A percentile compares a stretch with the other conserved stretches of the same genome.
These are phyloP conservation scores for Coregonus suidteri DNA, from an alignment of 2,797 vertebrate species.

Conservation along the genomic window DNA sequence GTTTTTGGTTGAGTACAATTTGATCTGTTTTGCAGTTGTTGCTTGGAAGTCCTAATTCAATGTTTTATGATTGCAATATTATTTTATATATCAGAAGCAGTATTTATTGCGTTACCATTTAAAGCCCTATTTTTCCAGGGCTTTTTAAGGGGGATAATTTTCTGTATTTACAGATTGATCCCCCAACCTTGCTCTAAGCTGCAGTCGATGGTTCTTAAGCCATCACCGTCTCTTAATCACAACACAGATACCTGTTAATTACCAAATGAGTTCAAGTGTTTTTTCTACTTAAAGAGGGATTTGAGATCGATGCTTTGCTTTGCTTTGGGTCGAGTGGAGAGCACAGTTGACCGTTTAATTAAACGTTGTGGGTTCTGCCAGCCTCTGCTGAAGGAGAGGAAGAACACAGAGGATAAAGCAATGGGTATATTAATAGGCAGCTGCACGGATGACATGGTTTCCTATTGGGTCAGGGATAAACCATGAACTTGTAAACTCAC, in stretches of 20 bases:
- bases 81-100: background rate
- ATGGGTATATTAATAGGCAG: conserved; percentile 74
- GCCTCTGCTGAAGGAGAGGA: conserved; percentile 51
- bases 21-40: background rate
- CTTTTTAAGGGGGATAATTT: conserved; percentile 52
- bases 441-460: conserved; percentile 70
- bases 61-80: background rate
- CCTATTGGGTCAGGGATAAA: conserved; percentile 80
- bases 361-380: conserved; percentile 56
- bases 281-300: conserved; percentile 78
- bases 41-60: background rate
- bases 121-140: conserved; percentile 27
- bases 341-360: conserved; percentile 69
- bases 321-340: conserved; percentile 54
- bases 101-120: conserved; percentile 11
- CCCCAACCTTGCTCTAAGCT: conserved; percentile 74
- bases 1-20: background rate
- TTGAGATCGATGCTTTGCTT: conserved; percentile 69
- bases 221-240: conserved; percentile 75
- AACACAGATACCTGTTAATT: conserved; percentile 84
- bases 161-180: conserved; percentile 64
- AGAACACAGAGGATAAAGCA: conserved; percentile 65
- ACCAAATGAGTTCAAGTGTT: conserved; percentile 79
- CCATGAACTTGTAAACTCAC: conserved; percentile 83
- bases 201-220: conserved; percentile 78